Evolutionary conservation across 2,113 vertebrate genomes (phyloP).

Genomic region (Castor canadensis): DNA sequence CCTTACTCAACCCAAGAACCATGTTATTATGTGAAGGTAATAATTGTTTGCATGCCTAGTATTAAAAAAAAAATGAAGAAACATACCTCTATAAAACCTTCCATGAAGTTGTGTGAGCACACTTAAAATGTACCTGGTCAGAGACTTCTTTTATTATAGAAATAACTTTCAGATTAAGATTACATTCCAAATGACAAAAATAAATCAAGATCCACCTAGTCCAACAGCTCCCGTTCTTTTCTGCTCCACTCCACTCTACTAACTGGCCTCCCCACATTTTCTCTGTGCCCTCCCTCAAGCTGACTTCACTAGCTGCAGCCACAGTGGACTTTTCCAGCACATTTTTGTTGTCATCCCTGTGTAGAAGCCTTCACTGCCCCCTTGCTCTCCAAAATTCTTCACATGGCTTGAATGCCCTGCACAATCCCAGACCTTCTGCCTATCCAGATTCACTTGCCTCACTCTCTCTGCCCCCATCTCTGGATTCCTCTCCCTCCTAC

Average conservation of each 20-base stretch:
- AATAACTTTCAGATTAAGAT: conserved; percentile 10
- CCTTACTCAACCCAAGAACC: not conserved
- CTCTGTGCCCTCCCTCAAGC: not conserved
- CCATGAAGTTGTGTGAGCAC: not conserved
- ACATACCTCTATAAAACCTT: conserved; percentile 15
- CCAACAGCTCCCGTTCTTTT: not conserved
- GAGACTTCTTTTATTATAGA: conserved; percentile 37
- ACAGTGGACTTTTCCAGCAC: not conserved
- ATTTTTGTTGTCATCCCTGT: not conserved
- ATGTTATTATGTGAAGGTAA: not conserved
- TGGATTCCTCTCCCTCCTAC: not conserved
- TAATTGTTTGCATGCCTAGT: not conserved
- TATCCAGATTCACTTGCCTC: not conserved
- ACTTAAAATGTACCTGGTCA: conserved; percentile 40
- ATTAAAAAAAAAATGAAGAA: not conserved
- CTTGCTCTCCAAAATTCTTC: not conserved
- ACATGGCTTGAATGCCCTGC: fast-evolving
- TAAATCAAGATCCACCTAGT: not conserved
- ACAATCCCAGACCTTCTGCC: not conserved
- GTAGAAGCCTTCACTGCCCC: not conserved
- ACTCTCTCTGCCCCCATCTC: not conserved
- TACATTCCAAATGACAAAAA: conserved; percentile 4
- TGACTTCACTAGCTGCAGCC: not conserved
- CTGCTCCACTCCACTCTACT: not conserved
- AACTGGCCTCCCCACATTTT: not conserved